Evolutionary conservation across 2,113 vertebrate species (phyloP), one percentile per base, ranked within the genome.

Genomic region (Microcebus ravelobensis): DNA sequence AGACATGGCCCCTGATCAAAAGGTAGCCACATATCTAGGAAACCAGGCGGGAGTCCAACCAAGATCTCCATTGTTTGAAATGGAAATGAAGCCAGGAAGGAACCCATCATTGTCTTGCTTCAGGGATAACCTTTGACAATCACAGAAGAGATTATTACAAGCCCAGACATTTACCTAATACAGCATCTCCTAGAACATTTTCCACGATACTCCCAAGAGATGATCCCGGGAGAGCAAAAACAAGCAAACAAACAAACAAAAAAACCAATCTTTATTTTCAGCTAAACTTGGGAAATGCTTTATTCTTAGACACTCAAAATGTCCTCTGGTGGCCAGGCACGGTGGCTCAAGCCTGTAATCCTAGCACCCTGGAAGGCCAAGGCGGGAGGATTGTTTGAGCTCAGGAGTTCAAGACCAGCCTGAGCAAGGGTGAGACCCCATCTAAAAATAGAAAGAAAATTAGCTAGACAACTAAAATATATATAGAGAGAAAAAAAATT

Each of bases 271-370:
- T 85, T 87, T 70, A 36, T 48, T 48, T 65, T 90, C 74, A 71
- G 12, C 55, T 74, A 42, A 91, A 88, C n/a, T 71, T 91, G 71
- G n/a, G 21, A 61, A 95, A 61, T 55, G 34, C 36, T 82, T 96
- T 87, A 84, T 81, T 94, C 92, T 74, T 84, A 76, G 31, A 87
- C 3, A 93, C 18, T 94, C 50, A 25, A 68, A 39, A 39, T 87
- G 80, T 55, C 50, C 50, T n/a, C 36, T n/a, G 25, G 36, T 27
- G 17, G 52, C 52, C 5, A 18, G 59, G 9, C 52, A 6, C 52
- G 0, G 18, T 18, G 17, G 5, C 52, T 55, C 17, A 55, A 55
- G 52, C 17, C 52, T 55, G 52, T 20, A 20, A 55, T 55, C 52
- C 52, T 18, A 55, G 52, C 52, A 55, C 17, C 18, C 52, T 18